These are phyloP conservation scores for Gymnocypris eckloni DNA, from an alignment of 2,797 vertebrate genomes.

Conservation along the genomic window DNA sequence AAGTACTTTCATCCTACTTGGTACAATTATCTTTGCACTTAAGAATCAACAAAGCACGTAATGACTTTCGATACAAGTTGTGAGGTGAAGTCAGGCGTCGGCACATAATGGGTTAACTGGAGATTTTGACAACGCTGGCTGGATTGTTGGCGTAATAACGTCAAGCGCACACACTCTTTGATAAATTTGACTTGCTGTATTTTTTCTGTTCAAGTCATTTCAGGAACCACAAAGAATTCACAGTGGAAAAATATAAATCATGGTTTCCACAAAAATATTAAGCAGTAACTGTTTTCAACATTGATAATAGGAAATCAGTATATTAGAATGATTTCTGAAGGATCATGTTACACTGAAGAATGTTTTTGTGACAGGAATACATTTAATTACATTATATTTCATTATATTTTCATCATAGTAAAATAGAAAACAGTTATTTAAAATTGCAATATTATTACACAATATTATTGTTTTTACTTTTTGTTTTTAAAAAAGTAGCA, in stretches of 20 bases:
- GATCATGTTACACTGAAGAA: background rate
- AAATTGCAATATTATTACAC: background rate
- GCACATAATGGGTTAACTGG: no score
- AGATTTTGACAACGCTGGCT: no score
- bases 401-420: background rate
- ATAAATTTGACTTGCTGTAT: no score
- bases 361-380: background rate
- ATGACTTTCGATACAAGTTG: no score
- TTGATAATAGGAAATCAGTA: background rate
- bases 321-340: background rate
- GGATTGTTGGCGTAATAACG: no score
- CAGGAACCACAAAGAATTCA: no score
- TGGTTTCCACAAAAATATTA: background rate
- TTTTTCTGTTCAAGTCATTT: no score
- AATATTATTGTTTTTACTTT: background rate
- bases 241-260: background rate
- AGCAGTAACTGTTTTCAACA: background rate
- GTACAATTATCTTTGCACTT: no score
- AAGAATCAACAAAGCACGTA: no score
- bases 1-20: no score
- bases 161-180: no score
- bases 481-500: background rate
- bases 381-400: background rate
- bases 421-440: background rate
- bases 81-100: no score